Evolutionary conservation across 2,888 invertebrate genomes (phyloP), one percentile per base, ranked within the genome.

Genomic region (Lasioglossum villosulum): DNA sequence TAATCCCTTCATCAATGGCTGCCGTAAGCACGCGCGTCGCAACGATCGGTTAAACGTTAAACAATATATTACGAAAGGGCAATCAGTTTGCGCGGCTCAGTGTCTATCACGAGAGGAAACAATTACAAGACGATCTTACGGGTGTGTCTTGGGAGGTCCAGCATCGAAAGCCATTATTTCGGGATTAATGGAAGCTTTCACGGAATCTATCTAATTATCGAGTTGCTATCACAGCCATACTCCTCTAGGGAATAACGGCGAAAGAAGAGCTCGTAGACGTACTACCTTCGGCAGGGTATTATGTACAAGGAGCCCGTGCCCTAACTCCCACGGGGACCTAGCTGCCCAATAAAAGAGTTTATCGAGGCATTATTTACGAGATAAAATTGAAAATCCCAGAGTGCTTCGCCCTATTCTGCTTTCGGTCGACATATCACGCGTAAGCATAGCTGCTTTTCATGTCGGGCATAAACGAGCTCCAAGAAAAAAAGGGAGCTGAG

Each of bases 311-410:
- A 83, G 82, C 42, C 71, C 75, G 86, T 86, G 77, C 72, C 74
- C 66, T 30, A 39, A 34, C 45, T 82, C 74, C 75, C 73, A 27
- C 52, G 73, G 52, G 84, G 12, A 59, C 66, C 75, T 45, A 71
- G 76, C 70, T 77, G 79, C 37, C 75, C 87, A 87, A 89, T 90
- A 87, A 90, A 90, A 82, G 80, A 86, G 83, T 90, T 90, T 85
- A 88, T 90, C 88, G 84, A 77, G 81, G 80, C 86, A 87, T 89
- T 82, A 82, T 83, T 87, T 78, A 68, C 80, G 42, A 75, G 83
- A 85, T 89, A 88, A 88, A 89, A 88, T 90, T 85, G 87, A 87
- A 90, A 88, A 87, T 37, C 82, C 72, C 78, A 23, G 34, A 19
- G 66, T 34, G 34, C 34, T 34, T 30, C 16, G 75, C 68, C 45